phyloP scores from a whole-genome alignment of 1,140 invertebrate species.

The Ceratina australensis region DNA sequence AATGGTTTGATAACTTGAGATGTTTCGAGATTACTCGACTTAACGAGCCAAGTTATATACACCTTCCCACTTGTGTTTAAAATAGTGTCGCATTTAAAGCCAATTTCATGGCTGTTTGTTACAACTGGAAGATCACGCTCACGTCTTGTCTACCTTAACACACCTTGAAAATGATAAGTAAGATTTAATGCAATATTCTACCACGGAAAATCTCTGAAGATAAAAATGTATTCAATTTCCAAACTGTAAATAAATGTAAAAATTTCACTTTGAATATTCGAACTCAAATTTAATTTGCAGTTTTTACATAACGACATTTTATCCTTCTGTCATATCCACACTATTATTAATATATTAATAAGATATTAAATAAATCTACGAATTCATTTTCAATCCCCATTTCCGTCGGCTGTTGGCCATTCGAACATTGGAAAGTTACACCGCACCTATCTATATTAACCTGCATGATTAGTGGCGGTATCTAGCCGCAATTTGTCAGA shows the following conservation, averaged over 20 bases:
- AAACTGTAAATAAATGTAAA: no score
- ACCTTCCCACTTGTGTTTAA: conserved; percentile 37
- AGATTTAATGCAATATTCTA: no score
- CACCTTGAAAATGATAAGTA: not conserved
- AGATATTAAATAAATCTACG: no score
- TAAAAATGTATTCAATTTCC: no score
- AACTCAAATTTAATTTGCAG: no score
- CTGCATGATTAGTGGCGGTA: conserved; percentile 3
- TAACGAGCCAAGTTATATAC: conserved; percentile 38
- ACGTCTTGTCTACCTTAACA: conserved; percentile 3
- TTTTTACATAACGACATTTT: no score
- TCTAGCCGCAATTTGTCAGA: conserved; percentile 59
- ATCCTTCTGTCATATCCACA: no score
- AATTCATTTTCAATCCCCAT: no score
- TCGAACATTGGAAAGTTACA: not conserved
- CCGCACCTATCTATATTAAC: not conserved
- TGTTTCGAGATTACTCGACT: conserved; percentile 49
- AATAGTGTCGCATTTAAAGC: conserved; percentile 33
- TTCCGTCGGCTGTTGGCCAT: not conserved
- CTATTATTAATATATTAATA: no score
- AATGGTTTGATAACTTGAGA: conserved; percentile 33
- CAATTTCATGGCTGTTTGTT: conserved; percentile 35
- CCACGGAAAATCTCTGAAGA: no score
- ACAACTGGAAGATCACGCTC: conserved; percentile 20
- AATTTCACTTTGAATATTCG: no score